These are phyloP conservation scores for Anguilla rostrata DNA, from an alignment of 2,113 vertebrate species.

Conservation along the genomic window DNA sequence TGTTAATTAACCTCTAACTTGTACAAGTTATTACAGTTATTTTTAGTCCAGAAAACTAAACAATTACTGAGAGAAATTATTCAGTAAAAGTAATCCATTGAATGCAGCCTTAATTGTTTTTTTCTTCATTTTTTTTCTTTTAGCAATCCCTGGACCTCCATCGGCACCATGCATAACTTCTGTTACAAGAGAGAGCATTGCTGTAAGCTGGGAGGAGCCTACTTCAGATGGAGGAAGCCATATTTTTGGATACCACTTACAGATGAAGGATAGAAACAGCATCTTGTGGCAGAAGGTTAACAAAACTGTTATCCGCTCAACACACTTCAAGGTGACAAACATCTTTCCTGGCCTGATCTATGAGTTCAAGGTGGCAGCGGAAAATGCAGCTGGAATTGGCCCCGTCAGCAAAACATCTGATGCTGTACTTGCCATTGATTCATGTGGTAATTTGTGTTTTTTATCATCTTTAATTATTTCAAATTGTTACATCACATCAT, in stretches of 20 bases:
- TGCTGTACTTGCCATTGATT: conserved; percentile 92
- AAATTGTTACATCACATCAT: not conserved
- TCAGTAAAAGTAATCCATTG: not conserved
- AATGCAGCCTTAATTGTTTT: conserved; percentile 18
- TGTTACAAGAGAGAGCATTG: conserved; percentile 88
- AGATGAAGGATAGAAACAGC: conserved; percentile 98
- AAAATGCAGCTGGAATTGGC: conserved; percentile 92
- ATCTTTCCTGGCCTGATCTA: conserved; percentile 91
- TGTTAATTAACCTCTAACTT: not conserved
- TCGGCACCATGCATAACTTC: conserved; percentile 84
- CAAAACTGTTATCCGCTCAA: conserved; percentile 90
- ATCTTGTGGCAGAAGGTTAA: conserved; percentile 94
- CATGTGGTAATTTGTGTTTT: conserved; percentile 82
- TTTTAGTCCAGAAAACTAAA: not conserved
- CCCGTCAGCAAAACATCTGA: conserved; percentile 88
- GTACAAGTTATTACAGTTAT: not conserved
- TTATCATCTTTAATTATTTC: not conserved
- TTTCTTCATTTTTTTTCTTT: conserved; percentile 18
- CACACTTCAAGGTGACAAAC: conserved; percentile 87
- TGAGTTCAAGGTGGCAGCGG: conserved; percentile 94
- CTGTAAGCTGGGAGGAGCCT: conserved; percentile 90
- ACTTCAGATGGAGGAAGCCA: conserved; percentile 88
- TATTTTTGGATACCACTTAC: conserved; percentile 89
- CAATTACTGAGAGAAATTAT: not conserved
- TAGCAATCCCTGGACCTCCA: conserved; percentile 87